Base-by-base conservation (phyloP, 2,113 vertebrate genomes). In the Peucedramus taeniatus region DNA sequence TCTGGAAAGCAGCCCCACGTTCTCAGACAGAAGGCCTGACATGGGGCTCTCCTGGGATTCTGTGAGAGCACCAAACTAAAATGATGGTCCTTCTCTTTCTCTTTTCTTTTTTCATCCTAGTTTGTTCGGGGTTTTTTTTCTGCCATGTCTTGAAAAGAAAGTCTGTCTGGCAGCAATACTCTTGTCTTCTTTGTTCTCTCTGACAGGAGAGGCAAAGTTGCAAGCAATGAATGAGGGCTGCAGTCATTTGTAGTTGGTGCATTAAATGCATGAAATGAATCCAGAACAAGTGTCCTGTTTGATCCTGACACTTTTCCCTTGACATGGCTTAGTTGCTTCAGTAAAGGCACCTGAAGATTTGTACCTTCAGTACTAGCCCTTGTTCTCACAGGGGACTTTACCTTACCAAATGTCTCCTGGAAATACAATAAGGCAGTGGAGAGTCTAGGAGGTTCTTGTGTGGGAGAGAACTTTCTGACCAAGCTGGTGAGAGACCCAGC, bases 281-380 rank as follows among this genome's bases (percentile, higher is more conserved):
- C 39, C 80, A 77, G 65, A 61, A 51, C 5, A 60, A 50, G 37
- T 20, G 37, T 44, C 47, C 59, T 79, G 17, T 53, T 86, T 75
- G 51, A 59, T 89, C 50, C 49, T 65, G 51, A 49, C 91, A 70
- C 63, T 65, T 71, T 87, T 95, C 17, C 45, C 35, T 83, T 84
- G 44, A 11, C 49, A 35, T 59, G 18, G 24, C 69, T 90, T 87
- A 35, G 26, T 33, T 57, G 65, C 40, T 72, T 93, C 71, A 75
- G 54, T 53, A 59, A 87, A 94, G 94, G 18, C 39, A 84, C 70
- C 81, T 91, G 51, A 82, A 97, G 91, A 91, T 95, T 95, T 96
- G 45, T 89, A 77, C 33, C 26, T 66, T 33, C 27, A 35, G 42
- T 0, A 0, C 18, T 47, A 53, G 18, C 15, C n/a, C 15, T 17